A percentile compares a stretch with the other conserved stretches of the same genome.
Conservation (phyloP, 2,888 invertebrate species). For the Itoplectis maculator region DNA sequence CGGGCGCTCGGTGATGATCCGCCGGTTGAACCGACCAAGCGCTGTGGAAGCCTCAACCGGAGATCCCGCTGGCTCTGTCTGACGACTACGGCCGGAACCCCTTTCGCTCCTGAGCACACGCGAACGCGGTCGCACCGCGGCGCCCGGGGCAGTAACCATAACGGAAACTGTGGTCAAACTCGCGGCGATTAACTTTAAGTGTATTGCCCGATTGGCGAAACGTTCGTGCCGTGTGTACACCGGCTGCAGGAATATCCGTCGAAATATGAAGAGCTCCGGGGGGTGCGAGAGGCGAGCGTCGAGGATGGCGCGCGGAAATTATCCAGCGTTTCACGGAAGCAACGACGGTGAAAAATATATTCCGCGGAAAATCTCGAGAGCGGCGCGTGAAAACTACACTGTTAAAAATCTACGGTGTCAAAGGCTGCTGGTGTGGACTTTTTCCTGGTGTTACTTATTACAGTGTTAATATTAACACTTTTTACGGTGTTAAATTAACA, state of each 20-base stretch:
- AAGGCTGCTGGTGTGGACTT: too few relatives aligned
- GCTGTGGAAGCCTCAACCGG: not conserved
- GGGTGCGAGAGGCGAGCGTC: too few relatives aligned
- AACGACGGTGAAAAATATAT: not conserved
- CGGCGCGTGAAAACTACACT: too few relatives aligned
- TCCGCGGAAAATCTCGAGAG: not conserved
- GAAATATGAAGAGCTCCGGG: not conserved
- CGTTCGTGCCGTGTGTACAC: conserved; percentile 4
- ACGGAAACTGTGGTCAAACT: conserved; percentile 27
- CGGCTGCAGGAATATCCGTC: not conserved
- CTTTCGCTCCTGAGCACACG: not conserved
- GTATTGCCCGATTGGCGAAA: conserved; percentile 26
- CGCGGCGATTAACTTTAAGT: conserved; percentile 20
- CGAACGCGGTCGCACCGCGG: not conserved
- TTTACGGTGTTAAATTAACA: too few relatives aligned
- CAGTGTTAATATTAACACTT: too few relatives aligned
- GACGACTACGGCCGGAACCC: conserved; percentile 2
- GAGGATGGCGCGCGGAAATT: too few relatives aligned
- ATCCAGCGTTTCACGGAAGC: too few relatives aligned
- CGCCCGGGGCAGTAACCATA: conserved; percentile 19
- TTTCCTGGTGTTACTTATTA: too few relatives aligned
- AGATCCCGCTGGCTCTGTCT: not conserved
- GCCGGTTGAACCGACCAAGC: not conserved
- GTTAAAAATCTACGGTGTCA: too few relatives aligned
- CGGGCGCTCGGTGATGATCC: not conserved